Percentiles rank a stretch among this genome's conserved stretches.
phyloP scores from a whole-genome alignment of 2,113 vertebrate genomes.

The Illadopsis cleaveri region DNA sequence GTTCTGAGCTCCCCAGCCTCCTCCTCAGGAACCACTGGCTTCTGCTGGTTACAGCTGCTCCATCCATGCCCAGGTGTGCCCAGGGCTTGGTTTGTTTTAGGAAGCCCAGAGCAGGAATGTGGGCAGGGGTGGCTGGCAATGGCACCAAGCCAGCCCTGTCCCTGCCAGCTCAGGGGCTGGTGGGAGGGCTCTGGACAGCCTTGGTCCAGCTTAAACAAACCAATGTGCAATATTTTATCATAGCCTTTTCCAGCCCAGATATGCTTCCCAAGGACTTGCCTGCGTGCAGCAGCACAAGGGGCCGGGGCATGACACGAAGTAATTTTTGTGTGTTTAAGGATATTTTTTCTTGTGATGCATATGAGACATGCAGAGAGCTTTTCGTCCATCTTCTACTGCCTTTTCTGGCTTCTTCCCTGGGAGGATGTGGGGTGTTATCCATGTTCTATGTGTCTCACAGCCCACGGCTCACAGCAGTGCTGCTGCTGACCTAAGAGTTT shows the following conservation, averaged over 20 bases:
- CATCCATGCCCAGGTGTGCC: not conserved
- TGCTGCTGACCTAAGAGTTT: conserved; percentile 43
- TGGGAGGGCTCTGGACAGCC: not conserved
- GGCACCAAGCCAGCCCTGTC: not conserved
- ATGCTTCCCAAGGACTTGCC: fast-evolving
- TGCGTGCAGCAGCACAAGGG: fast-evolving
- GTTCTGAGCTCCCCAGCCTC: not conserved
- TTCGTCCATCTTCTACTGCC: not conserved
- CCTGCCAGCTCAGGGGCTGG: not conserved
- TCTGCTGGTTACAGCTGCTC: not conserved
- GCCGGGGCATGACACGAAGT: not conserved
- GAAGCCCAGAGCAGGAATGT: not conserved
- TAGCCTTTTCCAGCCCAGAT: not conserved
- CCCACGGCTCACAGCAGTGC: not conserved
- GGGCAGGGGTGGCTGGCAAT: not conserved
- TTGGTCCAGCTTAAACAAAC: no score
- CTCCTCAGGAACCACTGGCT: fast-evolving
- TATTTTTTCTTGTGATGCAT: not conserved
- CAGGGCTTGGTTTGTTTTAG: not conserved
- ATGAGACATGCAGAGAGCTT: not conserved
- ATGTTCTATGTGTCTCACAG: not conserved
- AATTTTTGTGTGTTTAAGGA: not conserved
- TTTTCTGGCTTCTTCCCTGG: conserved; percentile 2
- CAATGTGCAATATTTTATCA: fast-evolving
- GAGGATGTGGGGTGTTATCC: conserved; percentile 54